Conservation (phyloP, 2,113 vertebrate genomes). For the Vanacampus margaritifer region DNA sequence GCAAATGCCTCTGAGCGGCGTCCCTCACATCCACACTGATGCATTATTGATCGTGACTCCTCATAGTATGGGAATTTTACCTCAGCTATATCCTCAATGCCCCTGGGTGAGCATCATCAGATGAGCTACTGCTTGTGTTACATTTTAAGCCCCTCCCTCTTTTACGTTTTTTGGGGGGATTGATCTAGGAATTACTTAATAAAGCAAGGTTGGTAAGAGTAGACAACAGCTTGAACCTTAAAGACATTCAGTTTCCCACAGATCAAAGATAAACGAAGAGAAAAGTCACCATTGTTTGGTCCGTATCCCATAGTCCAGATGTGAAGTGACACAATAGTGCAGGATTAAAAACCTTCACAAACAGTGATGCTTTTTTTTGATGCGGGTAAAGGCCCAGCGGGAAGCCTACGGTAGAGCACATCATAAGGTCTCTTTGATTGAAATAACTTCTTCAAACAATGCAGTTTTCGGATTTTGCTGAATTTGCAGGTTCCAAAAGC, state of each 20-base stretch:
- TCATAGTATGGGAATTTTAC: constrained; percentile 57
- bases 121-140: constrained; percentile 46
- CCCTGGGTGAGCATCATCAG: constrained; percentile 45
- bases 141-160: constrained; percentile 21
- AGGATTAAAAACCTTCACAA: constrained; percentile 9
- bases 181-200: constrained; percentile 36
- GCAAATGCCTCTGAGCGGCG: constrained; percentile 68
- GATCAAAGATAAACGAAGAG: constrained; percentile 1
- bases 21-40: constrained; percentile 69
- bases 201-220: constrained; percentile 10
- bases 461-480: not conserved
- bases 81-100: constrained; percentile 41
- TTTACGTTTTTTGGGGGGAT: constrained; percentile 25
- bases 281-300: not conserved
- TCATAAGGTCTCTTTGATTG: not conserved
- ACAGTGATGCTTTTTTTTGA: constrained; percentile 12
- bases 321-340: constrained; percentile 7
- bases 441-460: constrained; percentile 17
- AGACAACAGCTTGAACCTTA: not conserved
- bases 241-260: not conserved
- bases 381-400: not conserved
- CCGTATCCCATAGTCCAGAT: constrained; percentile 6
- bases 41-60: constrained; percentile 75
- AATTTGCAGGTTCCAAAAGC: not conserved
- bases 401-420: not conserved